phyloP scores from a whole-genome alignment of 1,140 invertebrate genomes.

The Trissolcus basalis region DNA sequence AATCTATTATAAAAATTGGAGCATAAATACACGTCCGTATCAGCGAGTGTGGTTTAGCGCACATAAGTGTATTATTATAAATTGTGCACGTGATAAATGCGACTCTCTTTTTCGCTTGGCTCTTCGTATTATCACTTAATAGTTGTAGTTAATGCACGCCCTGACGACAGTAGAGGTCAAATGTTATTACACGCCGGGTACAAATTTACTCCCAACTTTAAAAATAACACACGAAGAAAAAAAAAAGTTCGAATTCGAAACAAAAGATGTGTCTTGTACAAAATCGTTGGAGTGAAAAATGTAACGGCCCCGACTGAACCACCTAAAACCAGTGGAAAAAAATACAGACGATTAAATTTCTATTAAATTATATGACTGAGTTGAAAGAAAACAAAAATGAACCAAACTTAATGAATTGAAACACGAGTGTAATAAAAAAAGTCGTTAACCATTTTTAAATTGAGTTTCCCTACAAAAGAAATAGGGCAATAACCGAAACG shows the following conservation, averaged over 20 bases:
- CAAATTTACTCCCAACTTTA: slow-evolving; percentile 39
- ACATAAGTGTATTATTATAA: slow-evolving; percentile 52
- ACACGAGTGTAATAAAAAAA: no score
- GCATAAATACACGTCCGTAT: slow-evolving; percentile 48
- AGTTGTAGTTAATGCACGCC: slow-evolving; percentile 56
- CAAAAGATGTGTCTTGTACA: no score
- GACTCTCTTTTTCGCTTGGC: slow-evolving; percentile 16
- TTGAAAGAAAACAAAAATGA: neutral
- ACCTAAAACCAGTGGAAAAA: neutral
- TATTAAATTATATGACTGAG: no score
- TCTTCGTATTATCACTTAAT: slow-evolving; percentile 53
- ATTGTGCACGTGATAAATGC: slow-evolving; percentile 42
- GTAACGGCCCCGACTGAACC: no score
- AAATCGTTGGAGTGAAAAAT: no score
- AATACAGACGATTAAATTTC: no score
- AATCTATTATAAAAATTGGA: slow-evolving; percentile 36
- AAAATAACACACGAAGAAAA: no score
- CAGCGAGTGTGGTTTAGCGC: slow-evolving; percentile 36
- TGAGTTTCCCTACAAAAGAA: neutral
- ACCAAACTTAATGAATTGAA: no score
- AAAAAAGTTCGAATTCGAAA: no score
- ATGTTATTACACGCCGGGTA: slow-evolving; percentile 56
- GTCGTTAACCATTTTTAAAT: neutral
- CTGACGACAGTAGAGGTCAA: slow-evolving; percentile 57
- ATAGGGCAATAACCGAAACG: neutral